Conservation (phyloP, 2,797 vertebrate genomes). For the Tangara arthus region DNA sequence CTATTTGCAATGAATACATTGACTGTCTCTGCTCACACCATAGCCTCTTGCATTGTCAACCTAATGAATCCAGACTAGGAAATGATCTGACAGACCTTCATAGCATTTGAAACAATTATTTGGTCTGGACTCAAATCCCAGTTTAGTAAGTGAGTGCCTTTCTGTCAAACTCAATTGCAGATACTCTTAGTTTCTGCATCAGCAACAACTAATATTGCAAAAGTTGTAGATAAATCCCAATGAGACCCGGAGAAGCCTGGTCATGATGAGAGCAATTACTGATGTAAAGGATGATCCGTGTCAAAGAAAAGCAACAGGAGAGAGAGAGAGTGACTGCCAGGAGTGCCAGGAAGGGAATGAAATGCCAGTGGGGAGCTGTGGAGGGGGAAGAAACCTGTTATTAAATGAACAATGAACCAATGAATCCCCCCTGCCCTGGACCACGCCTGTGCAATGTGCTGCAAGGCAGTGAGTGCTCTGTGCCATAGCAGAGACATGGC, state of each 20-base stretch:
- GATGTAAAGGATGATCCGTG: neutral
- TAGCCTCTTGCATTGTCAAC: neutral
- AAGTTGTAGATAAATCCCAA: neutral
- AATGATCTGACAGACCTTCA: neutral
- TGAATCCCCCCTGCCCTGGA: neutral
- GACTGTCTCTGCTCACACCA: neutral
- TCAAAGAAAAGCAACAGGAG: neutral
- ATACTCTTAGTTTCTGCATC: neutral
- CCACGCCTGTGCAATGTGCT: rapidly evolving
- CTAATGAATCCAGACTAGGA: neutral
- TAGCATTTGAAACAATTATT: neutral
- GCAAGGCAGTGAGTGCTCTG: neutral
- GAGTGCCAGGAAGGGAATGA: neutral
- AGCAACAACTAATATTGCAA: neutral
- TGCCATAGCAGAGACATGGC: neutral
- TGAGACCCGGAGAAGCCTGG: neutral
- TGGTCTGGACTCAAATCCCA: neutral
- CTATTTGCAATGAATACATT: neutral
- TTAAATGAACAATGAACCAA: neutral
- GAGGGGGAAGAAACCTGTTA: neutral
- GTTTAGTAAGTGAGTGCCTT: neutral
- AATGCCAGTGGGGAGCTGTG: neutral
- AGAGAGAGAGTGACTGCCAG: neutral
- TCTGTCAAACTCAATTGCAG: neutral
- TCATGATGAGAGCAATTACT: neutral